These are phyloP conservation scores for Drosophila oshimai DNA, from an alignment of 1,140 invertebrate species.

Conservation along the genomic window DNA sequence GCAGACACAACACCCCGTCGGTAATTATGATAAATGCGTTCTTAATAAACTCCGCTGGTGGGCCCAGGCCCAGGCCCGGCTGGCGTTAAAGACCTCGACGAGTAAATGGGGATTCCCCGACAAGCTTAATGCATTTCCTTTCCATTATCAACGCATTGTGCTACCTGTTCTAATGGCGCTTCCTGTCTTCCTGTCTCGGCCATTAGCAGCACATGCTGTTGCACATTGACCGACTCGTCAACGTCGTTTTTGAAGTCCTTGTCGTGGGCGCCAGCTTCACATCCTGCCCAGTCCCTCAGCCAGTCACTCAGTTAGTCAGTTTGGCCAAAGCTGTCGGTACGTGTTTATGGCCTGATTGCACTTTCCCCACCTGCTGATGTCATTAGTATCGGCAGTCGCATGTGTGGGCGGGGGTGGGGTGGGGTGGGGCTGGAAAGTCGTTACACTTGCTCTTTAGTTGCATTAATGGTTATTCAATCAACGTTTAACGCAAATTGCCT, in stretches of 20 bases:
- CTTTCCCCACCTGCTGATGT: constrained; percentile 45
- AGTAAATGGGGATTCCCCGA: constrained; percentile 2
- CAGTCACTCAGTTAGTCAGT: constrained; percentile 35
- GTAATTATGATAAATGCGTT: constrained; percentile 76
- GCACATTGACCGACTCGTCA: constrained; percentile 41
- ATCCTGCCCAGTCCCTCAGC: neutral
- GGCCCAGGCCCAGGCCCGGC: too few relatives aligned
- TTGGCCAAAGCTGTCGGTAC: constrained; percentile 10
- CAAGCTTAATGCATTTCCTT: constrained; percentile 60
- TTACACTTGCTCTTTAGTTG: constrained; percentile 39
- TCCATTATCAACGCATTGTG: constrained; percentile 16
- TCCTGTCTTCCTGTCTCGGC: constrained; percentile 49
- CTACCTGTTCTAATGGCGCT: constrained; percentile 67
- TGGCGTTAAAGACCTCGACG: constrained; percentile 22
- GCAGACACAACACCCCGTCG: constrained; percentile 4
- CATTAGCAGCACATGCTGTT: constrained; percentile 62
- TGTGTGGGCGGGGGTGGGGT: neutral
- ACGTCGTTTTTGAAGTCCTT: constrained; percentile 2
- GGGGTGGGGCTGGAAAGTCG: constrained; percentile 10
- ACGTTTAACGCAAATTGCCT: constrained; percentile 63
- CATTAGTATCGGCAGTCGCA: constrained; percentile 11
- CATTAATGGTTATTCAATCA: constrained; percentile 70
- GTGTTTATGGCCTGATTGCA: constrained; percentile 59
- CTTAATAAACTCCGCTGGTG: constrained; percentile 55
- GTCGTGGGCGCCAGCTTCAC: neutral